phyloP scores from a whole-genome alignment of 2,113 vertebrate species.

The Carollia perspicillata region DNA sequence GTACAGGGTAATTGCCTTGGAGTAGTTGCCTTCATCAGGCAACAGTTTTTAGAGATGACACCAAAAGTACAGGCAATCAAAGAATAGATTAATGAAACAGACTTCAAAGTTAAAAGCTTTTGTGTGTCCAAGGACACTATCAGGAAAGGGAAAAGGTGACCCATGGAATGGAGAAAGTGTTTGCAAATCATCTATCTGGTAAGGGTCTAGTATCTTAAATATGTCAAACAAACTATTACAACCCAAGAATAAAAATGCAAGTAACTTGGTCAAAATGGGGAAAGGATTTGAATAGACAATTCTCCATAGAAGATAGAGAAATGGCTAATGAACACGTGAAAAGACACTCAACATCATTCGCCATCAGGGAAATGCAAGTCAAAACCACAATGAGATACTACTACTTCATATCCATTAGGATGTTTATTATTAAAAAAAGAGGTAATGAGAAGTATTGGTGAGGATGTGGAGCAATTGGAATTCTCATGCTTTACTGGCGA shows the following conservation, averaged over 20 bases:
- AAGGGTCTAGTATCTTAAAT: neutral
- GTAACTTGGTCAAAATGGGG: neutral
- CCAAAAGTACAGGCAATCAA: neutral
- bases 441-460: neutral
- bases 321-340: neutral
- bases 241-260: neutral
- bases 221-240: neutral
- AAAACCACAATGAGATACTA: neutral
- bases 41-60: neutral
- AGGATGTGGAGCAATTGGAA: neutral
- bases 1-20: neutral
- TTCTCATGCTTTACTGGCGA: neutral
- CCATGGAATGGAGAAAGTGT: neutral
- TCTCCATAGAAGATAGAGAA: neutral
- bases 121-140: neutral
- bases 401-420: neutral
- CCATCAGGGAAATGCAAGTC: neutral
- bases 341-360: neutral
- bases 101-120: conserved; percentile 3
- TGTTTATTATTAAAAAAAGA: neutral
- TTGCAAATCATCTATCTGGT: neutral
- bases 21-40: neutral
- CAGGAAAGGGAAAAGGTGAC: neutral
- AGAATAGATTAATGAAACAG: neutral
- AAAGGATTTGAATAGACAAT: neutral